phyloP scores from a whole-genome alignment of 2,888 invertebrate species.

The Harpagoxenus sublaevis region DNA sequence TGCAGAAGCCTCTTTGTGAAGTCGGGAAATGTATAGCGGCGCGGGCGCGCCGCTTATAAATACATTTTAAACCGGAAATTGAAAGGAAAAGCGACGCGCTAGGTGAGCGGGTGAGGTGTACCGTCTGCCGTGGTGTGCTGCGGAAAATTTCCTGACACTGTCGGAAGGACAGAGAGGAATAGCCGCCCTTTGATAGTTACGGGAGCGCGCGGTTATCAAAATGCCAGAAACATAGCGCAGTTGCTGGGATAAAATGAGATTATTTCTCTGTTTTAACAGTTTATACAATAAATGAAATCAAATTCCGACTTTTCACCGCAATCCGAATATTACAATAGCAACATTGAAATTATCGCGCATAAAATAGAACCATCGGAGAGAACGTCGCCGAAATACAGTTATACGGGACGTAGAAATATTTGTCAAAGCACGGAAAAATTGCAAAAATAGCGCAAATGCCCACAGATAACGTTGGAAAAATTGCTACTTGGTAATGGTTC shows the following conservation, averaged over 20 bases:
- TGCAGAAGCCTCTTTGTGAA: constrained; percentile 13
- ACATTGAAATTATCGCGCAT: neutral
- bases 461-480: constrained; percentile 32
- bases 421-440: neutral
- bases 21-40: constrained; percentile 3
- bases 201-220: neutral
- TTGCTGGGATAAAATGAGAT: neutral
- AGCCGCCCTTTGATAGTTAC: constrained; percentile 4
- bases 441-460: constrained; percentile 7
- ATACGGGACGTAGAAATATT: neutral
- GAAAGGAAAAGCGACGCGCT: constrained; percentile 39
- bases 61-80: constrained; percentile 51
- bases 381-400: neutral
- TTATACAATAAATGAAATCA: neutral
- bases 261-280: neutral
- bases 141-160: constrained; percentile 24
- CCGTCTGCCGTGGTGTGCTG: neutral
- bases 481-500: constrained; percentile 51
- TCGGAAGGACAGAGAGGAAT: neutral
- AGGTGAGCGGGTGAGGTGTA: neutral
- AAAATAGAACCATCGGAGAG: neutral
- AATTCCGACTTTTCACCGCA: neutral
- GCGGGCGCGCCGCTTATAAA: constrained; percentile 24
- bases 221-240: neutral
- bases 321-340: neutral